phyloP scores from a whole-genome alignment of 2,888 invertebrate genomes.

The Anoplius nigerrimus region DNA sequence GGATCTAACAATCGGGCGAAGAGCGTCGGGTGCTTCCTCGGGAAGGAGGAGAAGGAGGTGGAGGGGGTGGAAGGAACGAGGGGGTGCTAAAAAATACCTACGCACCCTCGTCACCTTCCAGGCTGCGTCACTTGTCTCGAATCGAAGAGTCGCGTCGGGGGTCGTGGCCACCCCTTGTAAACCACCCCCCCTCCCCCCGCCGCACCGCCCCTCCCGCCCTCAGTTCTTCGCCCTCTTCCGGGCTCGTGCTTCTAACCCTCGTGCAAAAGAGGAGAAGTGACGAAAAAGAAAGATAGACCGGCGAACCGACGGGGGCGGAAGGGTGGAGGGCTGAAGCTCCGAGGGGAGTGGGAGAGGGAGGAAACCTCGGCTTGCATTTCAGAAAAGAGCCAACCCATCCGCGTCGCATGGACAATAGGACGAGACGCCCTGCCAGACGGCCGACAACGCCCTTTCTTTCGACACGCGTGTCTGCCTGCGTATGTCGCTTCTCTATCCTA shows the following conservation, averaged over 20 bases:
- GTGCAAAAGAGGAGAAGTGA: background rate
- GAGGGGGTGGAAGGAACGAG: slow-evolving; percentile 13
- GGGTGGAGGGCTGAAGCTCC: background rate
- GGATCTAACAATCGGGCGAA: slow-evolving; percentile 44
- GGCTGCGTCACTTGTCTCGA: slow-evolving; percentile 41
- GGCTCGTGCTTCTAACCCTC: slow-evolving; percentile 33
- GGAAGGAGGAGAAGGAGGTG: slow-evolving; percentile 13
- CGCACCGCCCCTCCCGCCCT: slow-evolving; percentile 5
- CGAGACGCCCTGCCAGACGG: slow-evolving; percentile 65
- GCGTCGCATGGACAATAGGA: slow-evolving; percentile 60
- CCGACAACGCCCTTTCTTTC: slow-evolving; percentile 58
- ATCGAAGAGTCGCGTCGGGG: slow-evolving; percentile 56
- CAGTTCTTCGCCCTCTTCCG: slow-evolving; percentile 9
- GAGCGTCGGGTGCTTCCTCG: slow-evolving; percentile 18
- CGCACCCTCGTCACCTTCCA: slow-evolving; percentile 29
- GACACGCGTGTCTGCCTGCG: slow-evolving; percentile 46
- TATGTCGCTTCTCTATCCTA: slow-evolving; percentile 33
- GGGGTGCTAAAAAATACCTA: slow-evolving; percentile 47
- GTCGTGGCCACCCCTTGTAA: slow-evolving; percentile 38
- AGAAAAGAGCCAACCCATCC: slow-evolving; percentile 63
- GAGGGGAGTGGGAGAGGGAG: slow-evolving; percentile 15
- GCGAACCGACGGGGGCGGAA: background rate
- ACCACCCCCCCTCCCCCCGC: slow-evolving; percentile 11
- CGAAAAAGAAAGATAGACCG: background rate
- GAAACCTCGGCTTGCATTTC: slow-evolving; percentile 61